Evolutionary conservation across 2,888 invertebrate genomes (phyloP).

Genomic region (Drosophila dives): DNA sequence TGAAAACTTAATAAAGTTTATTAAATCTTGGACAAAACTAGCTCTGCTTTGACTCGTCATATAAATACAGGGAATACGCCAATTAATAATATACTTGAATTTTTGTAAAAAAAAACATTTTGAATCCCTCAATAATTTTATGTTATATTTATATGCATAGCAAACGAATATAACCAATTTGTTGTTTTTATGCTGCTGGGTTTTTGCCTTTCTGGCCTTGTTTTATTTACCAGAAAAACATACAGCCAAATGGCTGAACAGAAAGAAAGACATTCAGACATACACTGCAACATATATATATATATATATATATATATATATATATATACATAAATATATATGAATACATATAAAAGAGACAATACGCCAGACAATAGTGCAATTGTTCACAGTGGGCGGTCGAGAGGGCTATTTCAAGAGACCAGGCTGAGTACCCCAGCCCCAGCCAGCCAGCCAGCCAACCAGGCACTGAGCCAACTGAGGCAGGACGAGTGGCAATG

Average conservation of each 20-base stretch:
- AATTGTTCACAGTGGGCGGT: slow-evolving; percentile 67
- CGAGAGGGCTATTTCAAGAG: slow-evolving; percentile 15
- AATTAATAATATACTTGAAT: slow-evolving; percentile 21
- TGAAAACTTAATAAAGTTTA: slow-evolving; percentile 1
- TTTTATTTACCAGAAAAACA: slow-evolving; percentile 67
- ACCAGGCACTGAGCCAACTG: slow-evolving; percentile 27
- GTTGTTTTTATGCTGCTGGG: slow-evolving; percentile 42
- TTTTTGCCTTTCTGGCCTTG: slow-evolving; percentile 44
- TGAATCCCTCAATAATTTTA: slow-evolving; percentile 54
- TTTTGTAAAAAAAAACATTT: slow-evolving; percentile 14
- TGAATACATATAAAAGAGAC: slow-evolving; percentile 18
- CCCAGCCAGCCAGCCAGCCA: slow-evolving; percentile 12
- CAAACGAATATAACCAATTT: slow-evolving; percentile 45
- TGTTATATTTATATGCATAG: slow-evolving; percentile 62
- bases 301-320: slow-evolving; percentile 5
- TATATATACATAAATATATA: slow-evolving; percentile 8
- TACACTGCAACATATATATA: slow-evolving; percentile 1
- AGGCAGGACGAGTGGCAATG: slow-evolving; percentile 40
- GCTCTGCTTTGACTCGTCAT: background rate
- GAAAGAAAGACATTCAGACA: slow-evolving; percentile 9
- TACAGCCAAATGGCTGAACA: slow-evolving; percentile 36
- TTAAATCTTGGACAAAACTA: background rate
- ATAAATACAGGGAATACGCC: slow-evolving; percentile 7
- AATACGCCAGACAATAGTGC: slow-evolving; percentile 63
- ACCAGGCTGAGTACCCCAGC: slow-evolving; percentile 10